Conservation (phyloP, 2,797 vertebrate species). For the Phoebastria nigripes region DNA sequence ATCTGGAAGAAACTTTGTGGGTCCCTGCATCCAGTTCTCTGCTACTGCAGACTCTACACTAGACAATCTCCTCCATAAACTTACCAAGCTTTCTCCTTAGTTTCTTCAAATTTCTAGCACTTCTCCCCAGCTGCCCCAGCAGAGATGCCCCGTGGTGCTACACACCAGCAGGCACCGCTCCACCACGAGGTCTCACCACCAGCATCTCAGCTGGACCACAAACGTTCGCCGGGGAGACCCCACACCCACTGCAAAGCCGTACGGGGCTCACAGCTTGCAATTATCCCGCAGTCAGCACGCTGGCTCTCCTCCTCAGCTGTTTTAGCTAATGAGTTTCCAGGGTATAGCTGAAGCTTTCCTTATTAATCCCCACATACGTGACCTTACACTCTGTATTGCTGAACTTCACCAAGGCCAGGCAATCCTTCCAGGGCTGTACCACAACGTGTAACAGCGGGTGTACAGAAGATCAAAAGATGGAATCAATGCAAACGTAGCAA, state of each 20-base stretch:
- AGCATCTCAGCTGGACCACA: background rate
- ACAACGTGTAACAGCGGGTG: fast-evolving
- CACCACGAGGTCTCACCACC: background rate
- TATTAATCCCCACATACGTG: background rate
- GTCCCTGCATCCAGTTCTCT: background rate
- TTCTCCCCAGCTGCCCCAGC: background rate
- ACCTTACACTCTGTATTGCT: fast-evolving
- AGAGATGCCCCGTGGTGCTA: background rate
- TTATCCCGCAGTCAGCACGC: fast-evolving
- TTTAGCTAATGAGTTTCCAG: background rate
- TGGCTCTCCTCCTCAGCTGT: background rate
- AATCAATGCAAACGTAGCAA: background rate
- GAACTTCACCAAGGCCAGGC: background rate
- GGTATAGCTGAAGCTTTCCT: background rate
- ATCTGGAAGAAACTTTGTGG: background rate
- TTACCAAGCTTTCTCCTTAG: background rate
- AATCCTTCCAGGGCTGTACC: background rate
- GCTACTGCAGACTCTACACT: background rate
- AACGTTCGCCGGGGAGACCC: fast-evolving
- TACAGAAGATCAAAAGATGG: background rate
- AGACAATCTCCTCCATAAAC: background rate
- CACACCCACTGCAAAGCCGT: background rate
- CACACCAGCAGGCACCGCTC: background rate
- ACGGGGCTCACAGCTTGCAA: fast-evolving
- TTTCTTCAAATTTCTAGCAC: background rate